Base-by-base conservation (phyloP, 2,113 vertebrate species). In the Labeo rohita region DNA sequence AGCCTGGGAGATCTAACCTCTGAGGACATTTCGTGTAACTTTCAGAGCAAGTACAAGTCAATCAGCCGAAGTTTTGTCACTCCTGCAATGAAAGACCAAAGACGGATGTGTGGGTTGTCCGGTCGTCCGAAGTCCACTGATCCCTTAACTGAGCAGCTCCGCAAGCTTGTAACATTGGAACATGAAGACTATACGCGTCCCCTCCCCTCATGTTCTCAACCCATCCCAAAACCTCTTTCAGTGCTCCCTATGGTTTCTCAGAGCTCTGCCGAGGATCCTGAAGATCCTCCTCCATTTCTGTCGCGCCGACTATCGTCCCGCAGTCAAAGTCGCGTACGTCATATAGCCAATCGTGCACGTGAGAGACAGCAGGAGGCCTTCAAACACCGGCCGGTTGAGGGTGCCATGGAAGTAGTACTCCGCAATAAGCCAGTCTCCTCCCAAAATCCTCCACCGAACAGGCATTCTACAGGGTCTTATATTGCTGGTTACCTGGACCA, bases 1-100 rank as follows among this genome's bases (percentile, higher is more conserved):
- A 99, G 98, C 3, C 93, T 99, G 0, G 98, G 98, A 47, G 98
- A 99, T 91, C 91, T 99, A 88, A 99, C 98, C 0, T 99, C 98
- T 2, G 98, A 99, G 89, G 98, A 99, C 89, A 99, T 99, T 43
- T 96, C 96, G 36, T 98, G 97, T 92, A 98, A 97, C 88, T 99
- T 99, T 21, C 96, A 99, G 91, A 98, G 98, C 89, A 99, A 99
- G 90, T 99, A 99, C 80, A 95, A 98, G 50, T 97, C 97, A 70
- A 99, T 99, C 47, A 99, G 97, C 81, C 96, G 95, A 87, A 97
- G 97, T 89, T 99, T 99, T 77, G 90, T 98, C 86, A 95, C 96
- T 1, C 94, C 97, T 0, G 91, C 94, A 39, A 91, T 95, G 91
- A 92, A 91, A 85, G 96, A 95, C 83, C 93, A 94, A 85, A 95